Base-by-base conservation (phyloP, 2,113 vertebrate genomes). In the Brienomyrus longianalis region DNA sequence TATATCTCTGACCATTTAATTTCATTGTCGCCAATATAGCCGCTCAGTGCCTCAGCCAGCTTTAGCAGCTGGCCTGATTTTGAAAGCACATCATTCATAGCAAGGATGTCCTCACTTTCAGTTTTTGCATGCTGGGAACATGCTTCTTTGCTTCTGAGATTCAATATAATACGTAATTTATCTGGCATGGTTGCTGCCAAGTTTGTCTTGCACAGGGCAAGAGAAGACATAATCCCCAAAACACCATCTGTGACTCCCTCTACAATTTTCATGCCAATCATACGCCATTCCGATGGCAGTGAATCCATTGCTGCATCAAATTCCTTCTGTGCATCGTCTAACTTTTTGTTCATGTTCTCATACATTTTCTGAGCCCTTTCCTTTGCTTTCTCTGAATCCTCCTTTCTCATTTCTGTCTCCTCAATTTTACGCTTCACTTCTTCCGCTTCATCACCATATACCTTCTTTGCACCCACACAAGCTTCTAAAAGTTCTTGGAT, bases 231-330 rank as follows among this genome's bases (percentile, higher is more conserved):
- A 27, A 93, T 93, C 48, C 3, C 11, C 5, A 51, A 2, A 23
- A 10, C 50, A 3, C 52, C 19, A n/a, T 7, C 5, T 45, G 47
- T 66, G 0, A 92, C 0, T 1, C 88, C 90, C 54, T 51, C 54
- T 48, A 87, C 90, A 15, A 93, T 0, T 23, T 93, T 88, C 91
- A 94, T 91, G 19, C 87, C 91, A 0, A 93, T 31, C 0, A 54
- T 86, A 35, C 88, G 31, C 92, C 92, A 93, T 56, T 1, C 54
- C 0, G 19, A 56, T 21, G 54, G 54, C 19, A 56, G 54, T 56
- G 54, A 56, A 56, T 56, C 54, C 54, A 56, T 56, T 21, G 54
- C 54, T 21, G 0, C 5, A 56, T 56, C 54, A 56, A 56, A 56
- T 6, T 21, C 19, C 54, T 56, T 56, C 19, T 56, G 17, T 56